Evolutionary conservation across 1,140 invertebrate species (phyloP).

Genomic region (Drosophila repletoides): DNA sequence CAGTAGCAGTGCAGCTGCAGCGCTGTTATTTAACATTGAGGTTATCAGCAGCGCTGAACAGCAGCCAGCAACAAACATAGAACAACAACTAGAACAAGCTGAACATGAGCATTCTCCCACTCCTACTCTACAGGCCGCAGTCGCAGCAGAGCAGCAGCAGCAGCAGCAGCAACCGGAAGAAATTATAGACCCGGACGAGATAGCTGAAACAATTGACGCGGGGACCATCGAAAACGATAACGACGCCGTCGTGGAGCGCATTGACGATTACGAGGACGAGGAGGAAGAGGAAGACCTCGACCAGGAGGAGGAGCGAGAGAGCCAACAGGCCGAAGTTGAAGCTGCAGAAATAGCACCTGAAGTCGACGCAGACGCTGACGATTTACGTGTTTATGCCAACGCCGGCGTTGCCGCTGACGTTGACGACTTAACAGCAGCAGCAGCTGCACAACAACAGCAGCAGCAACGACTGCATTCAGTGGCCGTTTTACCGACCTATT

Average conservation of each 20-base stretch:
- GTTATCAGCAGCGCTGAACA: slow-evolving; percentile 18
- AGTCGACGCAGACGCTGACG: slow-evolving; percentile 2
- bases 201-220: slow-evolving; percentile 77
- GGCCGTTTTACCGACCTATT: slow-evolving; percentile 58
- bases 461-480: slow-evolving; percentile 57
- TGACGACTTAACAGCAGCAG: slow-evolving; percentile 1
- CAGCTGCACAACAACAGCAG: not conserved
- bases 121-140: slow-evolving; percentile 61
- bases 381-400: not conserved
- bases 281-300: slow-evolving; percentile 49
- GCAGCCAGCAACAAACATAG: slow-evolving; percentile 20
- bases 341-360: too few species aligned
- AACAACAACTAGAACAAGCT: slow-evolving; percentile 45
- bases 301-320: slow-evolving; percentile 17
- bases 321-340: not conserved
- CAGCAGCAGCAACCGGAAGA: slow-evolving; percentile 10
- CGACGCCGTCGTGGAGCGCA: slow-evolving; percentile 73
- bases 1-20: slow-evolving; percentile 29
- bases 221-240: slow-evolving; percentile 51
- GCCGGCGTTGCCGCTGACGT: not conserved
- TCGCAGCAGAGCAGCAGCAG: slow-evolving; percentile 1
- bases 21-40: slow-evolving; percentile 45
- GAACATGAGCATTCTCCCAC: slow-evolving; percentile 73
- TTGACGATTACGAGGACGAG: slow-evolving; percentile 71
- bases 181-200: slow-evolving; percentile 52